phyloP scores from a whole-genome alignment of 2,797 vertebrate species.

The Manis crassicaudata region DNA sequence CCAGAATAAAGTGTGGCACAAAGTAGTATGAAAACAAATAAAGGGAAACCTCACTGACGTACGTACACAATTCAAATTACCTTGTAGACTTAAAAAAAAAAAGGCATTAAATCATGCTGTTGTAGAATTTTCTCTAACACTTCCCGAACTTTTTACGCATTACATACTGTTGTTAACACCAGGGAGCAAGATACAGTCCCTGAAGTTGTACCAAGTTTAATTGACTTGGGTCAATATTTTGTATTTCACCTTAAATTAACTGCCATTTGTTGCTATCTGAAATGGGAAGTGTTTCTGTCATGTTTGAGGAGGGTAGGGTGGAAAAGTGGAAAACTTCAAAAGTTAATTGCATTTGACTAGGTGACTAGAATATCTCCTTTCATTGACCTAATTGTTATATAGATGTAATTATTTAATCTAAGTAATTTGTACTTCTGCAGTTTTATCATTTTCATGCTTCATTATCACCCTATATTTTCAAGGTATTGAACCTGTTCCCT shows the following conservation, averaged over 20 bases:
- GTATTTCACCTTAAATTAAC: neutral
- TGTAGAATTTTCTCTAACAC: neutral
- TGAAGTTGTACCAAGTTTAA: neutral
- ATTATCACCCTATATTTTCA: slow-evolving; percentile 1
- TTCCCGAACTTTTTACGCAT: neutral
- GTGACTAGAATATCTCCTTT: slow-evolving; percentile 35
- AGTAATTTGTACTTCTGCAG: slow-evolving; percentile 39
- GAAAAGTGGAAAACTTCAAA: slow-evolving; percentile 58
- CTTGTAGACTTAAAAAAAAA: neutral
- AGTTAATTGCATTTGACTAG: slow-evolving; percentile 59
- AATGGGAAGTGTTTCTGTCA: neutral
- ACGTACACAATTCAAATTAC: neutral
- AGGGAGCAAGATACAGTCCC: neutral
- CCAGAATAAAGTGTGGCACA: neutral
- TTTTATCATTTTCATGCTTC: slow-evolving; percentile 52
- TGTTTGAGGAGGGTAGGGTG: neutral
- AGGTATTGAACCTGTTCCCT: slow-evolving; percentile 43
- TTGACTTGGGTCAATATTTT: slow-evolving; percentile 21
- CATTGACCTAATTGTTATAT: slow-evolving; percentile 40
- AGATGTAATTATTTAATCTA: slow-evolving; percentile 42
- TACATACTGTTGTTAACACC: neutral
- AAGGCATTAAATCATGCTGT: neutral
- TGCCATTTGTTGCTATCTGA: neutral
- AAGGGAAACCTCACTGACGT: neutral
- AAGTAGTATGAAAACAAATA: no score